Evolutionary conservation across 2,888 invertebrate genomes (phyloP).

Genomic region (Priocnemis perturbator): DNA sequence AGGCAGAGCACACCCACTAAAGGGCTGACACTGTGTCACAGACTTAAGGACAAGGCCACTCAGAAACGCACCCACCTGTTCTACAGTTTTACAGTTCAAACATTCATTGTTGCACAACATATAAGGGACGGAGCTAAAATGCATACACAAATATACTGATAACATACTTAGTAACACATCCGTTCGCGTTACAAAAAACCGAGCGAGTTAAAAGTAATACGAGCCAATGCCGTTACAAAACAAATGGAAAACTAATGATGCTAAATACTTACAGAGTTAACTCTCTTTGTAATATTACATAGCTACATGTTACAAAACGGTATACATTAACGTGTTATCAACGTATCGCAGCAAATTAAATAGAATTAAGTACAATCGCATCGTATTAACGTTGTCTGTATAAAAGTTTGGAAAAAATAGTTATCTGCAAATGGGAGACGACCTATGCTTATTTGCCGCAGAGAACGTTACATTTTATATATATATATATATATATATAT

Average conservation of each 20-base stretch:
- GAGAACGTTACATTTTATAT: not conserved
- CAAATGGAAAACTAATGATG: conserved; percentile 24
- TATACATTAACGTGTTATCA: conserved; percentile 36
- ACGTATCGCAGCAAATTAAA: conserved; percentile 41
- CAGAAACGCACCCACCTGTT: conserved; percentile 63
- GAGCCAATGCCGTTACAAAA: conserved; percentile 30
- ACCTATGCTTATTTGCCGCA: conserved; percentile 31
- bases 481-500: too few relatives aligned
- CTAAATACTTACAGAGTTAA: conserved; percentile 28
- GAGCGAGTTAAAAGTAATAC: conserved; percentile 30
- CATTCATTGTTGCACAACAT: conserved; percentile 53
- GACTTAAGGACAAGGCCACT: conserved; percentile 70
- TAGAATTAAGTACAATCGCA: conserved; percentile 53
- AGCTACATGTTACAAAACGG: conserved; percentile 34
- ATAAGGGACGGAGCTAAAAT: conserved; percentile 72
- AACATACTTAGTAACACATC: conserved; percentile 45
- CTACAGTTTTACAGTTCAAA: conserved; percentile 46
- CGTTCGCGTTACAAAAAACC: conserved; percentile 28
- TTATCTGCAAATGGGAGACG: conserved; percentile 31
- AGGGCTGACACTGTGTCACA: conserved; percentile 63
- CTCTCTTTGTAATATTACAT: conserved; percentile 31
- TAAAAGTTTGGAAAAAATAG: conserved; percentile 42
- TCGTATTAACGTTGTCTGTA: conserved; percentile 39
- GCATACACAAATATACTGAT: conserved; percentile 59
- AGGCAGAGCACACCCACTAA: conserved; percentile 65